A percentile compares a stretch with the other conserved stretches of the same genome.
Conservation (phyloP, 2,888 invertebrate species). For the Alentia gelatinosa region DNA sequence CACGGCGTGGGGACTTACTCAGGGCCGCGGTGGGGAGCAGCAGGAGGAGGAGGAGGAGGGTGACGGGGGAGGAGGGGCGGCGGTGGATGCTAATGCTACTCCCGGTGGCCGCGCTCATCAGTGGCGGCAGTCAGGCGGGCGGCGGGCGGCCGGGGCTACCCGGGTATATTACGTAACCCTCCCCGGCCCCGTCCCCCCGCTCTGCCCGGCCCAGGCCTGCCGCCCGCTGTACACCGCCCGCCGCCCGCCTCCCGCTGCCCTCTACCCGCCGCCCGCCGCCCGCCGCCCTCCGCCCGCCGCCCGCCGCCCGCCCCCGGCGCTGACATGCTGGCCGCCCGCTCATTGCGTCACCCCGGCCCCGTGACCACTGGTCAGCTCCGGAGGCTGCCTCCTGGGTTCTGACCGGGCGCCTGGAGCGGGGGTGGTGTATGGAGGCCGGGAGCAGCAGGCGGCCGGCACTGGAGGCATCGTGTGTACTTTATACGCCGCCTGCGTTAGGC, state of each 20-base stretch:
- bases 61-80: background rate
- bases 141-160: background rate
- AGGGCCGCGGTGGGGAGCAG: background rate
- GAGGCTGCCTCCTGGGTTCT: background rate
- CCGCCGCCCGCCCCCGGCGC: background rate
- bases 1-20: background rate
- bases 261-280: no score
- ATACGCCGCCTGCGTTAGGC: no score
- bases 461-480: no score
- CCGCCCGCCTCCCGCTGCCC: no score
- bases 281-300: no score
- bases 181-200: background rate
- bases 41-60: background rate
- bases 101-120: no score
- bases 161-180: background rate
- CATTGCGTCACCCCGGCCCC: background rate
- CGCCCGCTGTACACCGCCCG: no score
- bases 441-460: no score
- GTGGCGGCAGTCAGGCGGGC: no score
- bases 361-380: background rate
- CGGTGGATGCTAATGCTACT: no score
- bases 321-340: background rate
- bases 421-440: no score
- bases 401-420: no score
- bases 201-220: background rate